Evolutionary conservation across 1,140 invertebrate genomes (phyloP), one percentile per base, ranked within the genome.

Genomic region (Lucilia sericata): DNA sequence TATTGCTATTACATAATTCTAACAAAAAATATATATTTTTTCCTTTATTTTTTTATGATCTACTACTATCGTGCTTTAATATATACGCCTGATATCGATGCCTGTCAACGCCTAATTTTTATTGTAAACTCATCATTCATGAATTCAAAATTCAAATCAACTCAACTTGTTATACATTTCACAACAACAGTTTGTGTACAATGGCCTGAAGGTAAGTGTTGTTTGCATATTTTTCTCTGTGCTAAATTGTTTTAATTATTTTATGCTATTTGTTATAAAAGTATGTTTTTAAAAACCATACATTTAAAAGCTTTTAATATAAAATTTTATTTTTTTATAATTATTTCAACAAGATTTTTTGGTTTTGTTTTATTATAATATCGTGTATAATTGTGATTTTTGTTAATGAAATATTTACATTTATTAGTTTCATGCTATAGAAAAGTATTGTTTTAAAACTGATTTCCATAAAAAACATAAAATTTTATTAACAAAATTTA

Each of bases 121-220:
- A 30, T 30, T 3, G 5, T 42, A 42, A 42, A 42, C 42, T 42
- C 42, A 30, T 30, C 25, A 30, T 30, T 30, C 25, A 30, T 3
- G 25, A 30, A 30, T 2, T 30, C 25, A 30, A 30, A 30, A 30
- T 30, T 30, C 25, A 30, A 30, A 30, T 30, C 25, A 30, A 30
- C 25, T 30, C 25, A 30, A 30, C 25, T 30, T 30, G 25, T 30
- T 51, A 34, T 13, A 55, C 5, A 42, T 14, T 55, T 17, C 9
- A 55, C 4, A 25, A 10, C 95, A 94, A 90, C 95, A 95, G 96
- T 96, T 91, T 96, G 95, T 92, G 95, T 96, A 91, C 96, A 96
- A 92, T 96, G 96, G 96, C 95, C 96, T 87, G 95, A 96, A 94
- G 95, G 95, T 95, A 94, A 94, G 94, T 92, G 21, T 74, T 19